phyloP scores from a whole-genome alignment of 2,113 vertebrate genomes.

The Orycteropus afer region DNA sequence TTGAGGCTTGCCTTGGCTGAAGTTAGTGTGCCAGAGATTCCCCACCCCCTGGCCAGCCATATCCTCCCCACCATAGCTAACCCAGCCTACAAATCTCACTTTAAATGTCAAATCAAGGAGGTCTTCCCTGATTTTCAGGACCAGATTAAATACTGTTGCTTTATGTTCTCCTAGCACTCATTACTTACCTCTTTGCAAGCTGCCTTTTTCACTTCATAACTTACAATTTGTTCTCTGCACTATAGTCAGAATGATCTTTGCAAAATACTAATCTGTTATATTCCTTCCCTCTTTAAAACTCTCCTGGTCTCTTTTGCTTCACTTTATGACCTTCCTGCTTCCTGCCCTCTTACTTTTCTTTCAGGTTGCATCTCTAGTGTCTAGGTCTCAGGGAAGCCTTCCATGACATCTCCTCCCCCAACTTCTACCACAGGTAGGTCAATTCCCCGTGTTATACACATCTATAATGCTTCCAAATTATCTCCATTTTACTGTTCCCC shows the following conservation, averaged over 20 bases:
- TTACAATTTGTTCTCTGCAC: conserved; percentile 2
- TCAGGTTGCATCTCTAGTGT: conserved; percentile 20
- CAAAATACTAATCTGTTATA: conserved; percentile 36
- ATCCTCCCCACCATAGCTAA: not conserved
- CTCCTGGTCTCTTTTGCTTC: not conserved
- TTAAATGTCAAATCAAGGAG: not conserved
- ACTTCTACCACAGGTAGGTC: not conserved
- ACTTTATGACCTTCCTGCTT: not conserved
- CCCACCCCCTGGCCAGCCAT: not conserved
- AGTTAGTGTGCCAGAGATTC: not conserved
- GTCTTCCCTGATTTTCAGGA: not conserved
- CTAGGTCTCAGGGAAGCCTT: conserved; percentile 25
- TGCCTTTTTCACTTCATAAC: conserved; percentile 11
- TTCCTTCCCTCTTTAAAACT: conserved; percentile 28
- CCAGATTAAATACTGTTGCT: conserved; percentile 24
- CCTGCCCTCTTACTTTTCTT: not conserved
- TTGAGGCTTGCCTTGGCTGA: conserved; percentile 17
- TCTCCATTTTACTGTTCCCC: conserved; percentile 37
- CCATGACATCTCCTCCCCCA: not conserved
- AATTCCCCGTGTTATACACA: not conserved
- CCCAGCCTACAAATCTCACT: not conserved
- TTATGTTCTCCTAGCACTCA: not conserved
- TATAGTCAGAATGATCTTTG: not conserved
- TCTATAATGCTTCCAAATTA: not conserved
- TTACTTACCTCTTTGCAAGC: not conserved